These are phyloP conservation scores for Myoxocephalus aenaeus DNA, from an alignment of 2,797 vertebrate species.

Conservation along the genomic window DNA sequence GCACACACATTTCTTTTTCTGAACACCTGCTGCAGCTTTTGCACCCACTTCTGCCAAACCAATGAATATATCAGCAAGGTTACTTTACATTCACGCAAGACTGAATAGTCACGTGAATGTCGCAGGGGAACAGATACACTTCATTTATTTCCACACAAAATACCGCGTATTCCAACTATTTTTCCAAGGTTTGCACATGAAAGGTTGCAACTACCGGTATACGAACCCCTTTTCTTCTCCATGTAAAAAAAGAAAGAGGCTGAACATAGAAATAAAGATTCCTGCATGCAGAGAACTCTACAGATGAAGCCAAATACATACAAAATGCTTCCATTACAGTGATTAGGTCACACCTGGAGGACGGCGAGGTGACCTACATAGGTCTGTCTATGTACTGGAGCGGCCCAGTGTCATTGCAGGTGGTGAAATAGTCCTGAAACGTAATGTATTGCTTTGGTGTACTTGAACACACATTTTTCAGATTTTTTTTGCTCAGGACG, in stretches of 20 bases:
- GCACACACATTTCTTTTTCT: not conserved
- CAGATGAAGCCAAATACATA: slow-evolving; percentile 3
- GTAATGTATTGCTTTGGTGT: too few relatives aligned
- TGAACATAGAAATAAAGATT: not conserved
- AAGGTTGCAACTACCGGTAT: not conserved
- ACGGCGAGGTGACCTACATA: not conserved
- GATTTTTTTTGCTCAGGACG: too few relatives aligned
- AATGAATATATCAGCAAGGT: not conserved
- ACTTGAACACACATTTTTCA: too few relatives aligned
- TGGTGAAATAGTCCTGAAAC: not conserved
- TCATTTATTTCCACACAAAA: not conserved
- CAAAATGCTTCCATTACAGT: not conserved
- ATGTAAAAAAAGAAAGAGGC: too few relatives aligned
- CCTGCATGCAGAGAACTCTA: not conserved
- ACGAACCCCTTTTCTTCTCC: not conserved
- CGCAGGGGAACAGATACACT: not conserved
- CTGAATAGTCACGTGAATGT: not conserved
- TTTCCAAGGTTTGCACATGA: not conserved
- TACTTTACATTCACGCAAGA: not conserved
- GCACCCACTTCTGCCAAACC: not conserved
- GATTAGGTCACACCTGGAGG: slow-evolving; percentile 42
- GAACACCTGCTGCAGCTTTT: slow-evolving; percentile 9
- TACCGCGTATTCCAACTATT: not conserved
- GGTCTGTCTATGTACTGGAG: not conserved
- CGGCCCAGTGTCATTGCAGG: not conserved